These are phyloP conservation scores for Neogobius melanostomus DNA, from an alignment of 2,113 vertebrate genomes.

Conservation along the genomic window DNA sequence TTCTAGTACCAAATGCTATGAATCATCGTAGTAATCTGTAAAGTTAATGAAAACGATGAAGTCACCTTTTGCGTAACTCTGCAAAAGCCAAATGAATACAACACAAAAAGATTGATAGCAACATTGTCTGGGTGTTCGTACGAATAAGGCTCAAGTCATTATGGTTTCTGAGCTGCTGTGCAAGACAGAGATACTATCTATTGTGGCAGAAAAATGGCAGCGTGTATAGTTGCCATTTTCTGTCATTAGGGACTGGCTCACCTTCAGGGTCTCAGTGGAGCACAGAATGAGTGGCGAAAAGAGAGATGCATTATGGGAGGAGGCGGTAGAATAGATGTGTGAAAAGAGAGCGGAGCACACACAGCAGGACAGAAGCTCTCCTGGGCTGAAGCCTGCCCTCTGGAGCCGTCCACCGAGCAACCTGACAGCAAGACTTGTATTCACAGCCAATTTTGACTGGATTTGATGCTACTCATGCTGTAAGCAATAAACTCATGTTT, in stretches of 20 bases:
- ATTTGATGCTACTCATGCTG: background rate
- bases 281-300: conserved; percentile 44
- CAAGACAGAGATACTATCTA: conserved; percentile 43
- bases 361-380: conserved; percentile 65
- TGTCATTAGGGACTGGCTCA: conserved; percentile 64
- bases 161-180: background rate
- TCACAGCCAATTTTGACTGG: background rate
- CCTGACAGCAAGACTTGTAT: background rate
- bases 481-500: background rate
- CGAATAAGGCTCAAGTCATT: too few relatives aligned
- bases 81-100: too few relatives aligned
- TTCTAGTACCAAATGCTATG: too few relatives aligned
- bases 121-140: too few relatives aligned
- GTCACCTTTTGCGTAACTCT: too few relatives aligned
- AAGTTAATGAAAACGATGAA: too few relatives aligned
- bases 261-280: conserved; percentile 69
- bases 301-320: conserved; percentile 10
- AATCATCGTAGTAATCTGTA: too few relatives aligned
- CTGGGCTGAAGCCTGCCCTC: conserved; percentile 58
- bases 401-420: conserved; percentile 35
- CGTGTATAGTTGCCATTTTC: conserved; percentile 50
- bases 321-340: conserved; percentile 48
- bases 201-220: conserved; percentile 57
- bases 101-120: too few relatives aligned
- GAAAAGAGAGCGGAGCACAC: conserved; percentile 63